Evolutionary conservation across 2,113 vertebrate species (phyloP).

Genomic region (Prinia subflava): DNA sequence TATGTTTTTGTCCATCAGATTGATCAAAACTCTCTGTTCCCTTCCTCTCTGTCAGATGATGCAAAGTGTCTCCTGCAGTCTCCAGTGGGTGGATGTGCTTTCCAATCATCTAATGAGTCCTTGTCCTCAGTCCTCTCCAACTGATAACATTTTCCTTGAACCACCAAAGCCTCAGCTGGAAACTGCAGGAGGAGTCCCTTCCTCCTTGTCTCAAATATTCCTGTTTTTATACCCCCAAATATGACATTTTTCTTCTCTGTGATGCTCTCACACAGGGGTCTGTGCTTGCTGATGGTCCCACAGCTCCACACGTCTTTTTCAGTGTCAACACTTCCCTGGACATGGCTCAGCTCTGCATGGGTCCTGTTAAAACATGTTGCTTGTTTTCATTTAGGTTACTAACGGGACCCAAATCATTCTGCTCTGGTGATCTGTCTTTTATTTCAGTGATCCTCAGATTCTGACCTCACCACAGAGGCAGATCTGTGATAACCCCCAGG

Average conservation of each 20-base stretch:
- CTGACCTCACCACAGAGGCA: background rate
- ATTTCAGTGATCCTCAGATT: background rate
- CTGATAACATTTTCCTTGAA: background rate
- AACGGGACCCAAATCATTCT: background rate
- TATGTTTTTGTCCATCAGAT: background rate
- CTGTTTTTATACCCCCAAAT: background rate
- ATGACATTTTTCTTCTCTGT: background rate
- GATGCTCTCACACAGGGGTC: background rate
- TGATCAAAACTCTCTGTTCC: background rate
- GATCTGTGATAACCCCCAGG: background rate
- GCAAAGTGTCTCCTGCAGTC: background rate
- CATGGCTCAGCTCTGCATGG: accelerated
- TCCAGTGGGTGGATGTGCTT: background rate
- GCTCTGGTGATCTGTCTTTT: background rate
- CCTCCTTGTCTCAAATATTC: background rate
- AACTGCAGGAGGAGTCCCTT: background rate
- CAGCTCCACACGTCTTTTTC: background rate
- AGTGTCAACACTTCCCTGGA: background rate
- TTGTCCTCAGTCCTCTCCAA: background rate
- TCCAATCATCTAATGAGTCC: background rate
- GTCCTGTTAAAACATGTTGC: background rate
- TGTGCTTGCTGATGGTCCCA: background rate
- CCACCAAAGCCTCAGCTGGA: background rate
- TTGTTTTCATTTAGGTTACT: background rate
- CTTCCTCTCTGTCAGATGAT: background rate